Evolutionary conservation across 2,888 invertebrate genomes (phyloP), one percentile per base, ranked within the genome.

Genomic region (Ormyrus rosae): DNA sequence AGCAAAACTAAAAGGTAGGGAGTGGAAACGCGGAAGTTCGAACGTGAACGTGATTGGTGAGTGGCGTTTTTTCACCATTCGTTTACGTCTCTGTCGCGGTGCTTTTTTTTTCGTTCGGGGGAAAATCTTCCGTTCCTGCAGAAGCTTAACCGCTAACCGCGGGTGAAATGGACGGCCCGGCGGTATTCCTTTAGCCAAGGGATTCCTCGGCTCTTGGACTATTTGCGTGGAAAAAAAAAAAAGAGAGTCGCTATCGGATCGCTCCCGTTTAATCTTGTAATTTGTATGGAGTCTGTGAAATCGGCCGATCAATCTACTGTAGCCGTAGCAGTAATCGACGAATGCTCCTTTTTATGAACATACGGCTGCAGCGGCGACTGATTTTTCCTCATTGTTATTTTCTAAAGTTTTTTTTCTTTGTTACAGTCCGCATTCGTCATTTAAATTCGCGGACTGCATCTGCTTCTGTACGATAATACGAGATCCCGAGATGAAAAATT

Each of bases 241-340:
- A 73, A 82, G 76, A 82, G 76, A 82, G 76, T 81, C 68, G 76
- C 78, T 74, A 81, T 78, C 78, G 70, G 53, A 71, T 67, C 68
- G 6, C 56, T 48, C 48, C 78, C 84, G 82, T 85, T 85, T 85
- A 84, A 86, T 85, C 86, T 85, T 72, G 84, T 84, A 84, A 85
- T 86, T 85, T 84, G 85, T 85, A 84, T 75, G 83, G 83, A 83
- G 83, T 84, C 83, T 82, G 81, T 83, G 19, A 11, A 48, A 56
- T 67, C 61, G 60, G 34, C 51, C 61, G 53, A 72, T 72, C 72
- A 61, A 74, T 74, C n/a, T 65, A 46, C 11, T 11, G 45, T 13
- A 10, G 10, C 69, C 13, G 46, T 34, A 45, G 64, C 56, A 34
- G 46, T 45, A 45, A 46, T 48, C 46, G 64, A 11, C 67, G 6